Evolutionary conservation across 2,888 invertebrate species (phyloP).

Genomic region (Clusia tigrina): DNA sequence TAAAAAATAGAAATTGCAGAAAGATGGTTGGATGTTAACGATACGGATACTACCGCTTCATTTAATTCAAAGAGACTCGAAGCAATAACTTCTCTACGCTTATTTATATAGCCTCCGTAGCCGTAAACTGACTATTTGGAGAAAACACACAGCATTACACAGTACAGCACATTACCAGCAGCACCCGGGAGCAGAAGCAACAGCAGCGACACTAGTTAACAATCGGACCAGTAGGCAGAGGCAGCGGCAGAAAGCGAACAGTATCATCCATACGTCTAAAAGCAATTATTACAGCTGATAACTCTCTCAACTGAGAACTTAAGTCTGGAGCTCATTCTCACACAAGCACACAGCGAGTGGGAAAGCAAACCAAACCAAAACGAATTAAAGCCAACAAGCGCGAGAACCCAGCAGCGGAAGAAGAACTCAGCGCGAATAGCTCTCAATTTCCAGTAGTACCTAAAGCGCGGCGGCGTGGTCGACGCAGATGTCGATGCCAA

Average conservation of each 20-base stretch:
- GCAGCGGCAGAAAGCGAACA: not conserved
- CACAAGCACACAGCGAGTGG: conserved; percentile 41
- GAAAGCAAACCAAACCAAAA: conserved; percentile 35
- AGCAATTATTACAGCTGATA: no score
- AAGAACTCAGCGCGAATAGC: conserved; percentile 37
- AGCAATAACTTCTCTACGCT: conserved; percentile 65
- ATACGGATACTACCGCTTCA: conserved; percentile 64
- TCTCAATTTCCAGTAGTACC: not conserved
- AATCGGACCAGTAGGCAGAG: not conserved
- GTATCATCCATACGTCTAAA: not conserved
- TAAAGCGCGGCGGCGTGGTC: conserved; percentile 25
- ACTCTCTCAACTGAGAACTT: no score
- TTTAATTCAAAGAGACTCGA: conserved; percentile 66
- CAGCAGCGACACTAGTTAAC: conserved; percentile 25
- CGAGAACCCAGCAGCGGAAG: not conserved
- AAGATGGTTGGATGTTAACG: conserved; percentile 32
- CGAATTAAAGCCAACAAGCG: not conserved
- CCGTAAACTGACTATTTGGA: conserved; percentile 61
- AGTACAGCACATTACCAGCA: conserved; percentile 33
- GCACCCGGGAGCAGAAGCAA: conserved; percentile 24
- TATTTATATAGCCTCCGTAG: conserved; percentile 66
- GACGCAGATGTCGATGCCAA: conserved; percentile 4
- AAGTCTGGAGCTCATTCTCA: no score
- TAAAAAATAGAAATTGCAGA: conserved; percentile 27
- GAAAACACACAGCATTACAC: conserved; percentile 46